Base-by-base conservation (phyloP, 2,113 vertebrate species). In the Carassius gibelio region DNA sequence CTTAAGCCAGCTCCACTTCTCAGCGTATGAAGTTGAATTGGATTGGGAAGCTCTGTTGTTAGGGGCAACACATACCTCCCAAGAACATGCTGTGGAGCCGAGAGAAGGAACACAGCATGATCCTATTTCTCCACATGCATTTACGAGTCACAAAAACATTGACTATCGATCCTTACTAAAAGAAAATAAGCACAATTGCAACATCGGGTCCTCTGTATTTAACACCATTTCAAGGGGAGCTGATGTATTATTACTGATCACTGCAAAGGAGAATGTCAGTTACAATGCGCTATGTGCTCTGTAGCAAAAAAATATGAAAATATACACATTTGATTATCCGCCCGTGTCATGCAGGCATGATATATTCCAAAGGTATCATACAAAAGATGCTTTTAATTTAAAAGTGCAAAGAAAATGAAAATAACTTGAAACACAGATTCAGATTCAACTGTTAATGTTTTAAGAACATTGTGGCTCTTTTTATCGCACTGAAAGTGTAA, bases 61-160 rank as follows among this genome's bases (percentile, higher is more conserved):
- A 88, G 59, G 87, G 87, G 84, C 59, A 86, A 86, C 87, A 14
- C 19, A n/a, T 59, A 62, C 69, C 57, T 75, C 59, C 75, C 36
- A 17, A 62, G 48, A 76, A 66, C 82, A 38, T 62, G 72, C 59
- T 42, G 72, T 45, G 57, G 66, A 50, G 26, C 19, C 0, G 52
- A 52, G 45, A 34, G 71, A 77, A 45, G 45, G 15, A 11, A 36
- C 79, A 55, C 75, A 26, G 84, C 71, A 38, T 19, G 38, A 48
- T 42, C 5, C 11, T 10, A 30, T 38, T 57, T 23, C 34, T 59
- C 50, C 50, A 38, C 50, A 38, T 72, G 81, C 48, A 69, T 72
- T 42, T 23, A 19, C 38, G 66, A 82, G 50, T 55, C 81, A 57
- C 64, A 72, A 52, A 0, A 50, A 38, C 66, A 72, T 52, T 71